These are phyloP conservation scores for Chondrilla cf. caribensis DNA, from an alignment of 37 sponge, comb jelly and placozoan genomes.

Conservation along the genomic window DNA sequence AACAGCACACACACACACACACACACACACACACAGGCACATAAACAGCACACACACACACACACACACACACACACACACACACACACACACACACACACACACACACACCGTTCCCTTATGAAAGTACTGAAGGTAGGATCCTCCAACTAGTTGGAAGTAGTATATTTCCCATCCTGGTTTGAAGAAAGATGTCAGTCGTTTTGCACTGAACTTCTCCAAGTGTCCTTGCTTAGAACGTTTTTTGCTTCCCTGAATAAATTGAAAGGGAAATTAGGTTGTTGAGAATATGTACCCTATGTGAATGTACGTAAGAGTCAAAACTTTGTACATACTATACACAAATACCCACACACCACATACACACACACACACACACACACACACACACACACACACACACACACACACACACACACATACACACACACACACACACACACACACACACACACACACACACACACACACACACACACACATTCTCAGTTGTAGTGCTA, in stretches of 20 bases:
- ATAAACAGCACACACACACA: too few species aligned
- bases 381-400: constrained; percentile 4
- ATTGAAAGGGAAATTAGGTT: neutral
- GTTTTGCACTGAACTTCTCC: neutral
- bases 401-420: constrained; percentile 24
- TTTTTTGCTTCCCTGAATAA: neutral
- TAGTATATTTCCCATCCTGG: constrained; percentile 8
- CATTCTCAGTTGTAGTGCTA: too few species aligned
- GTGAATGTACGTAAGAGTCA: too few species aligned
- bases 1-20: too few species aligned
- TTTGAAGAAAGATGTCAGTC: neutral
- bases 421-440: constrained; percentile 47
- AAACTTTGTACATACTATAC: too few species aligned
- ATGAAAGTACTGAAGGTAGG: constrained; percentile 25
- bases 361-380: constrained; percentile 6
- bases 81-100: too few species aligned
- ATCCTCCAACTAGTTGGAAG: constrained; percentile 12
- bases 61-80: too few species aligned
- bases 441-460: constrained; percentile 54
- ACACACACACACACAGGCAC: too few species aligned
- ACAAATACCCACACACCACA: too few species aligned
- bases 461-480: constrained; percentile 42
- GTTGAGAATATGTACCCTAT: neutral
- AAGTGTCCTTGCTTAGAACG: neutral
- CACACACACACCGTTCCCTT: constrained; percentile 3